Base-by-base conservation (phyloP, 2,797 vertebrate species). In the Cercopithecus neglectus region DNA sequence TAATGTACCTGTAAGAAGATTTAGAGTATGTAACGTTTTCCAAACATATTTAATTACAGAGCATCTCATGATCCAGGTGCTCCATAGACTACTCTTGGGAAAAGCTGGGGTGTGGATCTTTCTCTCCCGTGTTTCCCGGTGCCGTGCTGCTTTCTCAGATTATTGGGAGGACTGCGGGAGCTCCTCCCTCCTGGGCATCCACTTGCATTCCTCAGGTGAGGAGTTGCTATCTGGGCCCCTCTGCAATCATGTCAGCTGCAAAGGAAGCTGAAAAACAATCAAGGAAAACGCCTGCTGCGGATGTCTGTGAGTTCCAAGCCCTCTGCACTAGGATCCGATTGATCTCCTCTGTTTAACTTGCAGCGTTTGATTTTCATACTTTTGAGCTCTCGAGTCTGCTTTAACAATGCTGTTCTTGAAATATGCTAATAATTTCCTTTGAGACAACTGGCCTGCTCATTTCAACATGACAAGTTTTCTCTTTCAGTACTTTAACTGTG, bases 371-470 rank as follows among this genome's bases (percentile, higher is more conserved):
- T 83, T 96, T 44, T 82, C 74, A 39, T 67, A 53, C 44, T 28
- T 96, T 95, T 95, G 67, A 79, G 89, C 78, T 96, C 97, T 79
- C 24, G 74, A 86, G 95, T 80, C 97, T 39, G 85, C 94, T 95
- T 78, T 88, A 92, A 85, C 82, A 96, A 89, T 0, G 33, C n/a
- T 86, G 57, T 33, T 98, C 89, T 96, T 91, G 95, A 97, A 97
- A 96, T 92, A 97, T 94, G 97, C 85, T 97, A 96, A 98, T 98
- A 96, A 96, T 96, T 97, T 97, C 95, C 95, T 98, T 98, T 97
- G 97, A 98, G 98, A 98, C 95, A 50, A 83, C 92, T n/a, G 48
- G 59, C 61, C 96, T 76, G 97, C 96, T 95, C 8, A 70, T 97
- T 98, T 5, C 0, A 46, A 97, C 98, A 93, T 96, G 96, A 84